Base-by-base conservation (phyloP, 2,113 vertebrate genomes). In the Clinocottus analis region DNA sequence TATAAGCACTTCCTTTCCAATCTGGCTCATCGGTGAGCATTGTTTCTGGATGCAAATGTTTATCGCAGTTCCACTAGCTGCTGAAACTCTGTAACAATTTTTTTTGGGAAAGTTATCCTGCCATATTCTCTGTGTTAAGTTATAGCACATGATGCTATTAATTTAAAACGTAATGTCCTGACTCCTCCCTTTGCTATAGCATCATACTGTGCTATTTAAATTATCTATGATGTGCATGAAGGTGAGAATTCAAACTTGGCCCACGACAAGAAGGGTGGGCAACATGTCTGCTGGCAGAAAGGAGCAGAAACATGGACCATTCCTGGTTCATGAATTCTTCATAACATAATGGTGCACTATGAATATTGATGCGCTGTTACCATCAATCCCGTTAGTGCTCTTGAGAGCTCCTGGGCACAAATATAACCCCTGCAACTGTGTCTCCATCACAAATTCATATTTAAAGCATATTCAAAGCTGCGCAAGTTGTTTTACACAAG, bases 241-340 rank as follows among this genome's bases (percentile, higher is more conserved):
- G 23, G 41, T 17, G 51, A 69, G 5, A 51, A 64, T 66, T 75
- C 3, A 45, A 61, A 75, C 17, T 56, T 41, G 35, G 12, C 41
- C 61, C 51, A 8, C 58, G 33, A 81, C 23, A 37, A 68, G 3
- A 60, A 64, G 33, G 25, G 21, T 5, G 27, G 31, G 8, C 61
- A 35, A 63, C 41, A 47, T 83, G 56, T 77, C 77, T 75, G 73
- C 71, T 27, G 49, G 61, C 45, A 69, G 78, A 68, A 72, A 70
- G 64, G 35, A 27, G 31, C 47, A 61, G 79, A 77, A 79, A 77
- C 75, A 74, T 35, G 62, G 47, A 88, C 77, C 83, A 80, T 80
- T 90, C 89, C 69, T 31, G 67, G 29, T 87, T 93, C 88, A 92
- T 93, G 41, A 92, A 93, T 90, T 87, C 78, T 93, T 92, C 74